Evolutionary conservation across 2,113 vertebrate genomes (phyloP).

Genomic region (Gobiocypris rarus): DNA sequence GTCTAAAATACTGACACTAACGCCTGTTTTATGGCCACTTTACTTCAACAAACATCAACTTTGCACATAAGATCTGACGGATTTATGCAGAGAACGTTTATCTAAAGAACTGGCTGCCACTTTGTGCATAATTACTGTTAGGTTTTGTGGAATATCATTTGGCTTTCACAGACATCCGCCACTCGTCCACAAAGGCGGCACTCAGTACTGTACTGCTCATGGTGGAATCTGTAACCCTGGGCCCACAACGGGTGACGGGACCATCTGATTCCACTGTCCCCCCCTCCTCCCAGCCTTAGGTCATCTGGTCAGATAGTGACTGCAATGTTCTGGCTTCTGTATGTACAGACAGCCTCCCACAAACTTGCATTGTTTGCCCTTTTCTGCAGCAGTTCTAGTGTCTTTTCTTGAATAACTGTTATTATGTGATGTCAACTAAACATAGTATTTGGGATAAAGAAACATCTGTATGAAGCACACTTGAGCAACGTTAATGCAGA

Average conservation of each 20-base stretch:
- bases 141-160: slow-evolving; percentile 23
- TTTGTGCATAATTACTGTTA: not conserved
- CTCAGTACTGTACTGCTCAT: slow-evolving; percentile 43
- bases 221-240: slow-evolving; percentile 44
- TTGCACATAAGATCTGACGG: not conserved
- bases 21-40: not conserved
- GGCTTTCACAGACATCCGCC: not conserved
- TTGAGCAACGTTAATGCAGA: not conserved
- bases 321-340: slow-evolving; percentile 55
- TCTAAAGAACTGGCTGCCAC: not conserved
- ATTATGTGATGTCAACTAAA: slow-evolving; percentile 52
- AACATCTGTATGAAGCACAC: not conserved
- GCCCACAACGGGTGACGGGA: slow-evolving; percentile 53
- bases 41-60: not conserved
- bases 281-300: slow-evolving; percentile 53
- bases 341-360: slow-evolving; percentile 49
- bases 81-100: not conserved
- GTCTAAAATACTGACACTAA: not conserved
- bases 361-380: slow-evolving; percentile 55
- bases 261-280: slow-evolving; percentile 53
- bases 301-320: slow-evolving; percentile 59
- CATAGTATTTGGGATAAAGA: slow-evolving; percentile 29
- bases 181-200: slow-evolving; percentile 9
- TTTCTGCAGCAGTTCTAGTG: slow-evolving; percentile 24
- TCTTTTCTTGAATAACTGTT: slow-evolving; percentile 58